A percentile compares a stretch with the other conserved stretches of the same genome.
Conservation (phyloP, 2,113 vertebrate genomes). For the Cebidichthys violaceus region DNA sequence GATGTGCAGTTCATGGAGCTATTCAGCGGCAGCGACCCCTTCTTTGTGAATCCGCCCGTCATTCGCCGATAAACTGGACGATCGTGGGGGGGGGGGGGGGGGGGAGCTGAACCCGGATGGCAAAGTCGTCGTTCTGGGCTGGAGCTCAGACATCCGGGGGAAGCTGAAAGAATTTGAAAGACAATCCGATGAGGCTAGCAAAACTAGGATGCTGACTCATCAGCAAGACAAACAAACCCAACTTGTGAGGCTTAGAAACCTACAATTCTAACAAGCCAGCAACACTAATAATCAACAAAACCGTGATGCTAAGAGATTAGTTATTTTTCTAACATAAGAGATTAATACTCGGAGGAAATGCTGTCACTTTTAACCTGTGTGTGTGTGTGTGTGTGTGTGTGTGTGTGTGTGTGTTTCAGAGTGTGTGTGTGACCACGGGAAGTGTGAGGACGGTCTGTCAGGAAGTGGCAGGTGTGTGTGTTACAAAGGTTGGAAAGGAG, state of each 20-base stretch:
- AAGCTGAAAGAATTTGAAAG: too few relatives aligned
- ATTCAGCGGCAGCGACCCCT: too few relatives aligned
- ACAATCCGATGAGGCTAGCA: too few relatives aligned
- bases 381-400: not conserved
- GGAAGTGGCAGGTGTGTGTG: conserved; percentile 92
- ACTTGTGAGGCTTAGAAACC: not conserved
- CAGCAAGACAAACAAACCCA: too few relatives aligned
- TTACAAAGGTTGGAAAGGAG: conserved; percentile 91
- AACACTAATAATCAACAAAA: not conserved
- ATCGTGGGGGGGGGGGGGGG: too few relatives aligned
- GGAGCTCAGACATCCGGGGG: too few relatives aligned
- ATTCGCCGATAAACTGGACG: too few relatives aligned
- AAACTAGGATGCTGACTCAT: too few relatives aligned
- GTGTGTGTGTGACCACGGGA: conserved; percentile 89
- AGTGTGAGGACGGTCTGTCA: conserved; percentile 89
- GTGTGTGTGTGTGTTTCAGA: conserved; percentile 79
- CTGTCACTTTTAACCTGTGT: not conserved
- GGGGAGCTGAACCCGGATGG: too few relatives aligned
- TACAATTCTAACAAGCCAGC: not conserved
- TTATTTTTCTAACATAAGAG: not conserved
- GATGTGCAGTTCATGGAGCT: too few relatives aligned
- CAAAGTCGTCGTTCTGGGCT: too few relatives aligned
- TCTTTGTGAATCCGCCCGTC: too few relatives aligned
- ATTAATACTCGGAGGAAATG: not conserved
- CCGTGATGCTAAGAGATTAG: not conserved